These are phyloP conservation scores for Cryptus armator DNA, from an alignment of 2,888 invertebrate species.

Conservation along the genomic window DNA sequence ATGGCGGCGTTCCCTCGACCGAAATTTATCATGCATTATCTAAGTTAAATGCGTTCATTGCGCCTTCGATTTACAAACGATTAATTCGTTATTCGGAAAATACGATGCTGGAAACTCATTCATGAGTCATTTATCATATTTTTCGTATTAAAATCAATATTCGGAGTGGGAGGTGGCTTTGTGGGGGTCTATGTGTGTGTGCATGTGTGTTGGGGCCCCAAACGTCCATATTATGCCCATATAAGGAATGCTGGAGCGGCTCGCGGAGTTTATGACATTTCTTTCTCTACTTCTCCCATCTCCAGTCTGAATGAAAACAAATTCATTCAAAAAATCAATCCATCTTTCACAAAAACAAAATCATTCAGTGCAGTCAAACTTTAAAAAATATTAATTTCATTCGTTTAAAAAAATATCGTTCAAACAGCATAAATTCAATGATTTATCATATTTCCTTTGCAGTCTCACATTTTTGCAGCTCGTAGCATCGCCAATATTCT, in stretches of 20 bases:
- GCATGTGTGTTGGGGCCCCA: background rate
- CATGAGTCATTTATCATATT: background rate
- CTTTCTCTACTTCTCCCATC: background rate
- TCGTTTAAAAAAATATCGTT: background rate
- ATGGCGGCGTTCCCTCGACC: constrained; percentile 53
- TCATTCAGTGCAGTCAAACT: constrained; percentile 21
- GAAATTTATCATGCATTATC: constrained; percentile 28
- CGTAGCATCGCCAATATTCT: constrained; percentile 96
- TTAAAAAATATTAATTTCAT: background rate
- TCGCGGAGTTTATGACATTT: background rate
- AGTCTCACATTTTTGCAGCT: constrained; percentile 99
- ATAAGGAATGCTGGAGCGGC: constrained; percentile 56
- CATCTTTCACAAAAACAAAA: background rate
- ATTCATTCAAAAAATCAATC: background rate
- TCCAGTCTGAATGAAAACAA: background rate
- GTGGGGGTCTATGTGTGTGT: background rate
- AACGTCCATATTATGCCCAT: constrained; percentile 65
- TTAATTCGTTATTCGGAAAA: background rate
- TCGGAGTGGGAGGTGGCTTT: background rate
- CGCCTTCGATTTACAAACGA: background rate
- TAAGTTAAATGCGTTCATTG: background rate
- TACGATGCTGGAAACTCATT: background rate
- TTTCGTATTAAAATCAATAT: background rate
- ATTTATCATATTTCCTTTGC: constrained; percentile 81
- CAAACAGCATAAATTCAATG: constrained; percentile 67